Evolutionary conservation across 2,113 vertebrate genomes (phyloP).

Genomic region (Pterocles orientalis): DNA sequence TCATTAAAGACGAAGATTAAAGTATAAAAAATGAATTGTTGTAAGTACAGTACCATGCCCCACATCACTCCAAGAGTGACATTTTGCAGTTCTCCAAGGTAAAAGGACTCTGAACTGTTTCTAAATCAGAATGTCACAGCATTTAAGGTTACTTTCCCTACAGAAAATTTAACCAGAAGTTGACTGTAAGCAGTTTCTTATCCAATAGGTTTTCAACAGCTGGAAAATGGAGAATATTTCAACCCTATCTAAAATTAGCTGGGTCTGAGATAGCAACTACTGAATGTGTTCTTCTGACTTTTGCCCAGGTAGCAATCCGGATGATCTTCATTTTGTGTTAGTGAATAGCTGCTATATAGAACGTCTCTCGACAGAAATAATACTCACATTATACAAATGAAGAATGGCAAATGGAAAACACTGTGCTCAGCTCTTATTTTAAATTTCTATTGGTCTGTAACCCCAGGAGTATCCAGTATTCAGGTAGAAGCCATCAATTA

Average conservation of each 20-base stretch:
- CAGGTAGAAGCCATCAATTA: constrained; percentile 3
- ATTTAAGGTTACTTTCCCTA: constrained; percentile 10
- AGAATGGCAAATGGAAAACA: constrained; percentile 32
- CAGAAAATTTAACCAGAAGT: constrained; percentile 20
- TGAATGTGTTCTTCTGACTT: background rate
- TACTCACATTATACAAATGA: constrained; percentile 16
- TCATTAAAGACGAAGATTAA: constrained; percentile 25
- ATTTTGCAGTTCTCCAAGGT: constrained; percentile 38
- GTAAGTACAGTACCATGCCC: background rate
- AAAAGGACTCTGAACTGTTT: constrained; percentile 8
- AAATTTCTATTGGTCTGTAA: constrained; percentile 7
- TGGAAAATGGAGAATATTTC: constrained; percentile 15
- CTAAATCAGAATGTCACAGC: constrained; percentile 33
- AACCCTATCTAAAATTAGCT: constrained; percentile 9
- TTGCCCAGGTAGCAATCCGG: background rate
- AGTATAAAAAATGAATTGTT: constrained; percentile 13
- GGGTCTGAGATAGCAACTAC: background rate
- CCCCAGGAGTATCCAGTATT: background rate
- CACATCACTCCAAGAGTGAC: background rate
- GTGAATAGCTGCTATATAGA: constrained; percentile 1
- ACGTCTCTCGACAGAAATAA: constrained; percentile 30
- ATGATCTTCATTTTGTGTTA: background rate
- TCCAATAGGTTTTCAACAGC: background rate
- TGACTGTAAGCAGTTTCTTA: background rate
- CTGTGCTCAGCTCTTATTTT: constrained; percentile 23